Conservation (phyloP, 1,140 invertebrate genomes). For the Thereuonema tuberculata region DNA sequence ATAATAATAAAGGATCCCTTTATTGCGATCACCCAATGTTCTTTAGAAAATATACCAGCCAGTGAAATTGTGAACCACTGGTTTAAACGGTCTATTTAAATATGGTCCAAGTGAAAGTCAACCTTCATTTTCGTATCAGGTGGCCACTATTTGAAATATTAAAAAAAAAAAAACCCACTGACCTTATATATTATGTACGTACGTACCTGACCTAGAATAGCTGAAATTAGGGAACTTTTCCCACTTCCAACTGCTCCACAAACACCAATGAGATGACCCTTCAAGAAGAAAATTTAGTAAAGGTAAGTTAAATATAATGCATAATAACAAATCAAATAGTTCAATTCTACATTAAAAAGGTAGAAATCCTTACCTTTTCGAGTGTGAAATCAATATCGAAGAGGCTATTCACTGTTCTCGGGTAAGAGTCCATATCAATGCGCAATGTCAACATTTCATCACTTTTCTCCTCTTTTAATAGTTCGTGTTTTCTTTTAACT, state of each 20-base stretch:
- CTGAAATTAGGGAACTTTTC: constrained; percentile 49
- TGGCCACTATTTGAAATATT: too few species aligned
- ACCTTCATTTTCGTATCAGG: too few species aligned
- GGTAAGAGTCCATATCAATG: too few species aligned
- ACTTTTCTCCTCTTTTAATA: not conserved
- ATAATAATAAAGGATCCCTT: too few species aligned
- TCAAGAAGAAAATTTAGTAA: too few species aligned
- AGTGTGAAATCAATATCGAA: constrained; percentile 17
- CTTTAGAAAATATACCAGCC: too few species aligned
- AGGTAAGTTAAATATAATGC: constrained; percentile 14
- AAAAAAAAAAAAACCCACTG: not conserved
- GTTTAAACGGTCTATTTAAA: too few species aligned
- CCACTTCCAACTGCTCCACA: constrained; percentile 52
- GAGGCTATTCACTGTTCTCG: constrained; percentile 5
- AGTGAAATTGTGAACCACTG: too few species aligned
- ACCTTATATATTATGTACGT: constrained; percentile 19
- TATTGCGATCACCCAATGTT: too few species aligned
- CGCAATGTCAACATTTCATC: too few species aligned
- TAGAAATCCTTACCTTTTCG: constrained; percentile 14
- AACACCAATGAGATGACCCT: constrained; percentile 45
- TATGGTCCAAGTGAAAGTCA: too few species aligned
- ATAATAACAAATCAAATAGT: too few species aligned
- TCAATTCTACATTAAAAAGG: not conserved
- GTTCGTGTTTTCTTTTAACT: not conserved
- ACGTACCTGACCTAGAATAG: constrained; percentile 44